A percentile compares a stretch with the other conserved stretches of the same genome.
Evolutionary conservation across 2,888 invertebrate species (phyloP).

Genomic region (Eupithecia inturbata): DNA sequence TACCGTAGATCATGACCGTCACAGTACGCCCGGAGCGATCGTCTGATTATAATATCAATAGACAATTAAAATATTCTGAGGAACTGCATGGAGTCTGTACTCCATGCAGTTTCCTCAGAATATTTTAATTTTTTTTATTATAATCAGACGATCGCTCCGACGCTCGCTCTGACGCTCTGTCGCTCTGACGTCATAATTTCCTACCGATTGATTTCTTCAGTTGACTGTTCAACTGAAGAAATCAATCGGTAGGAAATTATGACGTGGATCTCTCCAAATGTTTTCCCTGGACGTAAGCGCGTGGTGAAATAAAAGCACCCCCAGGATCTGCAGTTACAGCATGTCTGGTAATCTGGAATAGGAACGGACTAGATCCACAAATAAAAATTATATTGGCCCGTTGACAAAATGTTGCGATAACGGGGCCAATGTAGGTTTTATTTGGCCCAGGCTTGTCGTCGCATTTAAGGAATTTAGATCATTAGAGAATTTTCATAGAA

Average conservation of each 20-base stretch:
- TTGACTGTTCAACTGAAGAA: too few species aligned
- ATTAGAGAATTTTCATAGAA: background rate
- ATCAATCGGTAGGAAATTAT: background rate
- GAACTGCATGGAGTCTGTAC: background rate
- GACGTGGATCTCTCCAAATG: background rate
- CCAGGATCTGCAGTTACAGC: background rate
- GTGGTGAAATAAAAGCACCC: background rate
- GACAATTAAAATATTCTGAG: constrained; percentile 3
- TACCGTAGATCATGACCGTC: constrained; percentile 50
- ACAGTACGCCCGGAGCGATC: constrained; percentile 17
- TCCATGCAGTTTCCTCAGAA: too few species aligned
- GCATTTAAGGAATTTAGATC: background rate
- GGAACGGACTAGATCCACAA: background rate
- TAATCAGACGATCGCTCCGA: too few species aligned
- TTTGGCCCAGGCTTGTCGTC: background rate
- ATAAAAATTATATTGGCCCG: background rate
- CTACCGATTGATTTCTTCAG: too few species aligned
- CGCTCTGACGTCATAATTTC: too few species aligned
- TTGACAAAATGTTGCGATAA: background rate
- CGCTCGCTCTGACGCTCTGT: too few species aligned
- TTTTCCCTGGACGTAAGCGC: background rate
- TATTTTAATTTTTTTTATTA: too few species aligned
- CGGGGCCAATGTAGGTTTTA: background rate
- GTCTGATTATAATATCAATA: constrained; percentile 21
- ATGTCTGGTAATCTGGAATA: background rate